These are phyloP conservation scores for Anoplolepis gracilipes DNA, from an alignment of 1,140 invertebrate genomes.

Conservation along the genomic window DNA sequence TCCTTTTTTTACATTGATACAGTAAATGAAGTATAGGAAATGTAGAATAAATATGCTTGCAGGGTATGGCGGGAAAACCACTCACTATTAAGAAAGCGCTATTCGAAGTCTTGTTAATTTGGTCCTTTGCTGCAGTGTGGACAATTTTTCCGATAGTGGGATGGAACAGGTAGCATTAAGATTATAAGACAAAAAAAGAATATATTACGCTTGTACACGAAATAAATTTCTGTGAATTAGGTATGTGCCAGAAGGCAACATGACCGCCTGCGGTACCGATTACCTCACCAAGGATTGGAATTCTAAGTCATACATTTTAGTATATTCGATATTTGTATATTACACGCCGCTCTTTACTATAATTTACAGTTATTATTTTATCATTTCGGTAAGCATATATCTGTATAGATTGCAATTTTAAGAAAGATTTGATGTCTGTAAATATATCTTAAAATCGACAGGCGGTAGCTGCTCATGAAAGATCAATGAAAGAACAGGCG, in stretches of 20 bases:
- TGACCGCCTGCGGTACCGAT: constrained; percentile 94
- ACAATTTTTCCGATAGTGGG: constrained; percentile 91
- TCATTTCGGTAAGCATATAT: constrained; percentile 84
- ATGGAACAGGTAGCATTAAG: constrained; percentile 87
- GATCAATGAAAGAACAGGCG: constrained; percentile 92
- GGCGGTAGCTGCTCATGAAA: constrained; percentile 93
- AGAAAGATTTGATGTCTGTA: not conserved
- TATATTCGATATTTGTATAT: constrained; percentile 91
- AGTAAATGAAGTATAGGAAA: not conserved
- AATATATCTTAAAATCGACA: constrained; percentile 70
- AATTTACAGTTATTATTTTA: constrained; percentile 92
- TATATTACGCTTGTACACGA: not conserved
- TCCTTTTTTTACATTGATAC: not conserved
- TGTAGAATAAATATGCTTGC: not conserved
- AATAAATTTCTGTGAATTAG: constrained; percentile 80
- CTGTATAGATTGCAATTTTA: not conserved
- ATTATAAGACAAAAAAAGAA: not conserved
- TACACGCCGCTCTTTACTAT: constrained; percentile 90
- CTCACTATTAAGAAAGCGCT: constrained; percentile 90
- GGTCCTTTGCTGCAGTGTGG: constrained; percentile 90
- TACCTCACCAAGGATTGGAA: constrained; percentile 90
- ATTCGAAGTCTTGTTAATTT: constrained; percentile 89
- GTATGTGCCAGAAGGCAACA: constrained; percentile 94
- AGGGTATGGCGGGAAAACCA: constrained; percentile 90
- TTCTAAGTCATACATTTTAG: constrained; percentile 89